These are phyloP conservation scores for Neuroscelio doddi DNA, from an alignment of 2,888 invertebrate species.

Conservation along the genomic window DNA sequence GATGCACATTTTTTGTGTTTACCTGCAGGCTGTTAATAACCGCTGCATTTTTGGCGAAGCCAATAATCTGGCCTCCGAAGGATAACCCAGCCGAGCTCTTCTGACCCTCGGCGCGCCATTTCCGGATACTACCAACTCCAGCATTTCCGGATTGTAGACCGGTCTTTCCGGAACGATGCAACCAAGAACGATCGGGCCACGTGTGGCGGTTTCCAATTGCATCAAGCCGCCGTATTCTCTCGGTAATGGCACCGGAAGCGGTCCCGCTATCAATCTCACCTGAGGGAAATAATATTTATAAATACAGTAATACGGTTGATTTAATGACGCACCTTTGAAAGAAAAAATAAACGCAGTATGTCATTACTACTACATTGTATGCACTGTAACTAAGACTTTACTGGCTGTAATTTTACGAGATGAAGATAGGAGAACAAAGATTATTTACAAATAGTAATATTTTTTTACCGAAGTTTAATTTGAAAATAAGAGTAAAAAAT, in stretches of 20 bases:
- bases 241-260: slow-evolving; percentile 68
- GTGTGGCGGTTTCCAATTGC: slow-evolving; percentile 68
- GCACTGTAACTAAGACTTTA: slow-evolving; percentile 40
- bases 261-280: slow-evolving; percentile 73
- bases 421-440: too few species aligned
- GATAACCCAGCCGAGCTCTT: slow-evolving; percentile 67
- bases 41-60: slow-evolving; percentile 73
- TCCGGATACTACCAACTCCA: slow-evolving; percentile 68
- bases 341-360: slow-evolving; percentile 38
- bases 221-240: slow-evolving; percentile 70
- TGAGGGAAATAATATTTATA: slow-evolving; percentile 48
- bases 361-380: slow-evolving; percentile 44
- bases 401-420: slow-evolving; percentile 42
- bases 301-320: slow-evolving; percentile 46
- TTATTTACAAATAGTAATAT: too few species aligned
- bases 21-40: slow-evolving; percentile 73
- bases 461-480: too few species aligned
- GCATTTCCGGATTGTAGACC: slow-evolving; percentile 69
- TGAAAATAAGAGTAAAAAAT: too few species aligned
- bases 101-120: slow-evolving; percentile 67
- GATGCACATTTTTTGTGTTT: slow-evolving; percentile 21
- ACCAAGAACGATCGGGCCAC: slow-evolving; percentile 73
- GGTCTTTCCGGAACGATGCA: slow-evolving; percentile 72
- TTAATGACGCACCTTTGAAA: slow-evolving; percentile 42
- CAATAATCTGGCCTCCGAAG: slow-evolving; percentile 71